These are phyloP conservation scores for honey bee (Apis mellifera) DNA, from an alignment of 1,140 invertebrate species.

Conservation along the genomic window Amel_HAv3.1 CM009938.2:4912001-4912500, in stretches of 20 bases:
- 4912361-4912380: not conserved
- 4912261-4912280: constrained; percentile 10
- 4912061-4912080: not conserved
- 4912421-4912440: no score
- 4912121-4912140: not conserved
- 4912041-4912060: not conserved
- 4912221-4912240: not conserved
- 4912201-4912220: not conserved
- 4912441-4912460: no score
- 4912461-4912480: no score
- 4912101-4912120: constrained; percentile 25
- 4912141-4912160: constrained; percentile 9
- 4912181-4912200: constrained; percentile 13
- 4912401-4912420: no score
- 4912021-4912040: not conserved
- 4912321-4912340: constrained; percentile 11
- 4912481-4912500: no score
- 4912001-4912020: not conserved
- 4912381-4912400: no score
- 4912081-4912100: not conserved
- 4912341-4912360: not conserved
- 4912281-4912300: constrained; percentile 11
- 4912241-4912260: constrained; percentile 1
- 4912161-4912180: constrained; percentile 15
- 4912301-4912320: not conserved